Evolutionary conservation across 2,113 vertebrate genomes (phyloP), one percentile per base, ranked within the genome.

Genomic region (Salvator merianae): DNA sequence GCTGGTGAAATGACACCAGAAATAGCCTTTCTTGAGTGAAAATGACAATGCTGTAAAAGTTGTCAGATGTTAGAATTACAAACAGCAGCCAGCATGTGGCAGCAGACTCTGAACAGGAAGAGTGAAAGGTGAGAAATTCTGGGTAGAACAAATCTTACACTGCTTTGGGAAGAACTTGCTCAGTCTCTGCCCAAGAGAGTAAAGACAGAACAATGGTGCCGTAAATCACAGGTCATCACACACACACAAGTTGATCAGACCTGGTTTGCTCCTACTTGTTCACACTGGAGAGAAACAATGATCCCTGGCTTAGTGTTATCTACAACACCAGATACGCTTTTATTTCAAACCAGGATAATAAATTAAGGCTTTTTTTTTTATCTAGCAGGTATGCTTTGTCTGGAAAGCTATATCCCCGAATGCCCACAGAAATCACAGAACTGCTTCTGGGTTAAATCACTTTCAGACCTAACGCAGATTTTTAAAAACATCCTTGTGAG

Each of bases 41-140:
- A 86, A 83, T 84, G 89, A 85, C 88, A 92, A 88, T 79, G 75
- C 86, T 76, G 20, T 53, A 79, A 86, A 84, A 36, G 76, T 10
- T 38, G 32, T 2, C 26, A 12, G 9, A 83, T 81, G 88, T 84
- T 84, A 92, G 76, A 77, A 81, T 71, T 88, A 85, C 89, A 91
- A 92, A 90, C 0, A 63, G 55, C 53, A 66, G 66, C 71, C 82
- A 62, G 38, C 8, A 59, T 4, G 43, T 66, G 68, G 43, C 50
- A 50, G 79, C 55, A 82, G 82, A 50, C 14, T 38, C 83, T 74
- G 40, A 77, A 72, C 9, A 68, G 87, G 85, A 89, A 91, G 90
- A 85, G 83, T 34, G 63, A 83, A n/a, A 75, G 87, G 71, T 66
- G 84, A 62, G 71, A 38, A 32, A 36, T 12, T 24, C 24, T 43